Base-by-base conservation (phyloP, 2,797 vertebrate genomes). In the Lemur catta region DNA sequence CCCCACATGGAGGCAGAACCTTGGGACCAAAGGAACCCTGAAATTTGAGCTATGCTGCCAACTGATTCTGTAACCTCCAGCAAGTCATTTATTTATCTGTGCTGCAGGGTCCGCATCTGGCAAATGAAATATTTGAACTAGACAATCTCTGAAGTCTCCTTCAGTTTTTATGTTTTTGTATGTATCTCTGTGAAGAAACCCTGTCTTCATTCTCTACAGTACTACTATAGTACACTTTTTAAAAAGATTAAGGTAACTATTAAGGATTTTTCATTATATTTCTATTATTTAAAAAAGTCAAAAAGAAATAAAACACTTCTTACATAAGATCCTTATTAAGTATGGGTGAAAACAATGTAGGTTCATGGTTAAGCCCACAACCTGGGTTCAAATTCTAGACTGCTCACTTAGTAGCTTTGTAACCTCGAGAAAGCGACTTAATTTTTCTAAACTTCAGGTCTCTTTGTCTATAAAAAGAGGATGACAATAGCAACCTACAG, bases 401-500 rank as follows among this genome's bases (percentile, higher is more conserved):
- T 81, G 65, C 35, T 91, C 33, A n/a, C 8, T 72, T 91, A 57
- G 20, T 28, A 50, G 52, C 46, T 95, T 82, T 94, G 61, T 92
- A 35, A 79, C 46, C 71, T 75, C 38, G 20, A 79, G 28, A 33
- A 78, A 26, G 22, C 30, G 81, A 76, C 43, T 84, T 93, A 48
- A 61, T 63, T 94, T 91, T 91, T 92, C 48, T 74, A 92, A 94
- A 84, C 10, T 14, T 84, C 1, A 17, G 50, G 14, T 81, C 46
- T 96, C 55, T 72, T 92, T 88, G 74, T 88, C 30, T 95, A 35
- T 61, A 76, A 85, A 93, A 93, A 24, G 57, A 74, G 12, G 46
- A 55, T 76, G 55, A 90, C 43, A 59, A 12, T 15, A 86, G 22
- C 38, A 72, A 69, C 20, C 24, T 91, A n/a, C 3, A 48, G 38